Percentiles rank a stretch among this genome's conserved stretches.
These are phyloP conservation scores for Pterostichus niger DNA, from an alignment of 2,888 invertebrate genomes.

Conservation along the genomic window DNA sequence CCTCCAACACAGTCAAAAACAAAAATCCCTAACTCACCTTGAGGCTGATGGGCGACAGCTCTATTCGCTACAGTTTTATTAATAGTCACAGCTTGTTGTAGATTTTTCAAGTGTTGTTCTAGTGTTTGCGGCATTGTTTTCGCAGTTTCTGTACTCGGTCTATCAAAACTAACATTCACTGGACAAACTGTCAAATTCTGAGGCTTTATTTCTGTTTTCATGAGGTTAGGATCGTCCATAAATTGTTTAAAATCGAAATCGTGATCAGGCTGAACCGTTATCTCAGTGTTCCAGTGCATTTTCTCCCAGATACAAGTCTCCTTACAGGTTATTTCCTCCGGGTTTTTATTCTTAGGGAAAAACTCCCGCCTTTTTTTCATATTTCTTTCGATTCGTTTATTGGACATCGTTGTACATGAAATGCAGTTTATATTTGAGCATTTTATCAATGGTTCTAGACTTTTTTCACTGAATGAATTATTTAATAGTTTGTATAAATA, in stretches of 20 bases:
- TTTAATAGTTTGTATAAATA: conserved; percentile 34
- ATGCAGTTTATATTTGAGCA: conserved; percentile 33
- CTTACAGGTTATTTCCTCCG: neutral
- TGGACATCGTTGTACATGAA: neutral
- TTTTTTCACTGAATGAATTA: conserved; percentile 2
- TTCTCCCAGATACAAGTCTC: neutral
- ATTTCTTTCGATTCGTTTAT: neutral
- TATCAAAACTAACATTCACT: neutral
- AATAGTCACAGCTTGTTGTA: too few relatives aligned
- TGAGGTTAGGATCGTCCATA: conserved; percentile 23
- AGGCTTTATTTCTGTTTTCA: neutral
- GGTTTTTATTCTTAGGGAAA: neutral
- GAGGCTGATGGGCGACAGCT: too few relatives aligned
- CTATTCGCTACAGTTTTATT: too few relatives aligned
- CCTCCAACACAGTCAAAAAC: too few relatives aligned
- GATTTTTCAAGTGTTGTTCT: too few relatives aligned
- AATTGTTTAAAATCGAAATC: conserved; percentile 57
- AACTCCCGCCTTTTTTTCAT: neutral
- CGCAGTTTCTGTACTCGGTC: too few relatives aligned
- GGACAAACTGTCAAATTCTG: neutral
- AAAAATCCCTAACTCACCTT: too few relatives aligned
- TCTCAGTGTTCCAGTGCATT: conserved; percentile 18
- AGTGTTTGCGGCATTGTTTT: too few relatives aligned
- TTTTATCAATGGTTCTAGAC: conserved; percentile 31
- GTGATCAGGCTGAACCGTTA: neutral